Base-by-base conservation (phyloP, 2,797 vertebrate species). In the Tenualosa ilisha region DNA sequence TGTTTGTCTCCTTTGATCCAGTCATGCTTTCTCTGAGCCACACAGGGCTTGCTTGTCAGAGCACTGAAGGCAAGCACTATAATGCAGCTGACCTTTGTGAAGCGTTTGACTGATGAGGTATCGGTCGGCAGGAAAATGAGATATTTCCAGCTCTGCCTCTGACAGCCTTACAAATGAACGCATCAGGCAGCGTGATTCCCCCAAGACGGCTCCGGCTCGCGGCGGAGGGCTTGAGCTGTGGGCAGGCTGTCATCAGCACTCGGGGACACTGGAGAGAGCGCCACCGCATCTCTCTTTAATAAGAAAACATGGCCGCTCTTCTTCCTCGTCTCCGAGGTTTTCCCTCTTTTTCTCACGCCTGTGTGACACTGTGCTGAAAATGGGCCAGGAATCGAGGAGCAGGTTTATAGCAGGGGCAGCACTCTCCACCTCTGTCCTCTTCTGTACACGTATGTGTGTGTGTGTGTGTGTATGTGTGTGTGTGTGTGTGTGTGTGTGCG, bases 41-140 rank as follows among this genome's bases (percentile, higher is more conserved):
- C 72, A 22, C 68, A 6, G 87, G 49, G 79, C 53, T 88, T 87
- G 89, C 61, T 84, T 89, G 82, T 84, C 75, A 87, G 89, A 83
- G 85, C 84, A 82, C 86, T 81, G 75, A 85, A 59, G 83, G 86
- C 84, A 82, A 88, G 85, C 85, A 72, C 81, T 89, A 85, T 89
- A 89, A 91, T 89, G 89, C 89, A 87, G 82, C 89, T 91, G 90
- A 91, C 89, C 90, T 91, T 91, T 89, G 6, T 87, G 89, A 89
- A 88, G 82, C 81, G 63, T 68, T 89, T 89, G 90, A 91, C 89
- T 86, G 90, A 89, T 89, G 87, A 89, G 88, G 81, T 88, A 87
- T 89, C 89, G 90, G 89, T 88, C 89, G 37, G 86, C 46, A 86
- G 63, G 61, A 85, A 89, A 89, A 88, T 86, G 56, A 89, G 88